phyloP scores from a whole-genome alignment of 2,888 invertebrate species.

The Drosophila anomalata region DNA sequence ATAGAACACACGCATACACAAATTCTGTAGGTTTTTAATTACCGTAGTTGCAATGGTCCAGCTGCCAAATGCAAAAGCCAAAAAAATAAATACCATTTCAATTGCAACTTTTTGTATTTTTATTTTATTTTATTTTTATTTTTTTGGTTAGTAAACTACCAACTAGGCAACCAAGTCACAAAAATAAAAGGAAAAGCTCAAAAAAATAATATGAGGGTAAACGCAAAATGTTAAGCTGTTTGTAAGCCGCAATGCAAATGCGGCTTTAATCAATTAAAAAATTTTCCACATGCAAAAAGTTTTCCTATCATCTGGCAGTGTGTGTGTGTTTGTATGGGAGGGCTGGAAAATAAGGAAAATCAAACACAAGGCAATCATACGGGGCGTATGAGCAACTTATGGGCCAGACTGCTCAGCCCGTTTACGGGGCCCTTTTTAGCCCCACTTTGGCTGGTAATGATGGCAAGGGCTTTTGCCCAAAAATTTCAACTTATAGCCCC shows the following conservation, averaged over 20 bases:
- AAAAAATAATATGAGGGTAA: constrained; percentile 40
- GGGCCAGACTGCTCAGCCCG: constrained; percentile 16
- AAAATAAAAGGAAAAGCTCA: constrained; percentile 25
- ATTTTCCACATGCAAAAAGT: constrained; percentile 63
- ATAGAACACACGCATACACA: background rate
- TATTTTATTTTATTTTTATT: background rate
- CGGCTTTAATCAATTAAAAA: constrained; percentile 81
- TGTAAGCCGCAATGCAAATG: constrained; percentile 77
- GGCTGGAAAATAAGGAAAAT: constrained; percentile 62
- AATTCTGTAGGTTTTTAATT: constrained; percentile 55
- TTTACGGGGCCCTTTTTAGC: constrained; percentile 24
- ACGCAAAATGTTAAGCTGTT: constrained; percentile 67
- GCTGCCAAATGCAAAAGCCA: constrained; percentile 44
- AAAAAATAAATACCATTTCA: constrained; percentile 31
- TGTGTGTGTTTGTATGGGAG: constrained; percentile 26
- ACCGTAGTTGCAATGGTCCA: constrained; percentile 31
- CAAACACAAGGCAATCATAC: constrained; percentile 52
- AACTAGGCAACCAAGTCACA: constrained; percentile 17
- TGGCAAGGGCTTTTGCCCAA: constrained; percentile 61
- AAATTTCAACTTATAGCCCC: constrained; percentile 56
- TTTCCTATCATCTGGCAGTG: constrained; percentile 23
- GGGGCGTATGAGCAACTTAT: constrained; percentile 71
- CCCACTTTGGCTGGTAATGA: constrained; percentile 59
- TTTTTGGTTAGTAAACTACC: constrained; percentile 20
- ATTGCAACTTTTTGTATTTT: constrained; percentile 18